phyloP scores from a whole-genome alignment of 2,888 invertebrate genomes.

The Tenodera sinensis region DNA sequence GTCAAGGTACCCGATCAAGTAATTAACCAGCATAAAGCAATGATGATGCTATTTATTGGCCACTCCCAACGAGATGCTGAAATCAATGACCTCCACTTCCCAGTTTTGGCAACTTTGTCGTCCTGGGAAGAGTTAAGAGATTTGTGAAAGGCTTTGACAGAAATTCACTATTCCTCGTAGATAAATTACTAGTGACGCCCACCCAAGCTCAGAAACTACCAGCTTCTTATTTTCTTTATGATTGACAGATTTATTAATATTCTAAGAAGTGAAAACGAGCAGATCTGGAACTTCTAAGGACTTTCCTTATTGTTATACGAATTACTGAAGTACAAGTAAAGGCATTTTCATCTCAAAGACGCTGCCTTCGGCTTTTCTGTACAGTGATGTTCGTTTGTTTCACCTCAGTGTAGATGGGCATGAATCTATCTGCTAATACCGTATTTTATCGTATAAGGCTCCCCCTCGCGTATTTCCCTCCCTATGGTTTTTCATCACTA shows the following conservation, averaged over 20 bases:
- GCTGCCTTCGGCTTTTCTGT: too few relatives aligned
- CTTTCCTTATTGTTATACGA: too few relatives aligned
- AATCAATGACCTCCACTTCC: background rate
- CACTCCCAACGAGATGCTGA: background rate
- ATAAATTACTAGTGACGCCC: background rate
- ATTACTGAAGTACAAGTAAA: too few relatives aligned
- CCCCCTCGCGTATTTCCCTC: too few relatives aligned
- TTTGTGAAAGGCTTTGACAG: background rate
- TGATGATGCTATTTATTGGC: background rate
- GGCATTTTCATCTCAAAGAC: too few relatives aligned
- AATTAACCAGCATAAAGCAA: background rate
- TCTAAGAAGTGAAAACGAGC: too few relatives aligned
- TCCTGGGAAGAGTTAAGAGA: background rate
- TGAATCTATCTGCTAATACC: too few relatives aligned
- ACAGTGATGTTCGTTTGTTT: too few relatives aligned
- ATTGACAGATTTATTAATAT: background rate
- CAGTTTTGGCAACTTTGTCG: background rate
- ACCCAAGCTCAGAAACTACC: background rate
- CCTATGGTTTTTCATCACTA: too few relatives aligned
- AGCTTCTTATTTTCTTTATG: background rate
- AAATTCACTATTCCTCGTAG: background rate
- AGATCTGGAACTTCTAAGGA: too few relatives aligned
- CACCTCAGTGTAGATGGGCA: too few relatives aligned
- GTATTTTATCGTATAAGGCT: too few relatives aligned
- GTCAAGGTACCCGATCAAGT: background rate